phyloP scores from a whole-genome alignment of 1,140 invertebrate genomes.

The Papilio dardanus region DNA sequence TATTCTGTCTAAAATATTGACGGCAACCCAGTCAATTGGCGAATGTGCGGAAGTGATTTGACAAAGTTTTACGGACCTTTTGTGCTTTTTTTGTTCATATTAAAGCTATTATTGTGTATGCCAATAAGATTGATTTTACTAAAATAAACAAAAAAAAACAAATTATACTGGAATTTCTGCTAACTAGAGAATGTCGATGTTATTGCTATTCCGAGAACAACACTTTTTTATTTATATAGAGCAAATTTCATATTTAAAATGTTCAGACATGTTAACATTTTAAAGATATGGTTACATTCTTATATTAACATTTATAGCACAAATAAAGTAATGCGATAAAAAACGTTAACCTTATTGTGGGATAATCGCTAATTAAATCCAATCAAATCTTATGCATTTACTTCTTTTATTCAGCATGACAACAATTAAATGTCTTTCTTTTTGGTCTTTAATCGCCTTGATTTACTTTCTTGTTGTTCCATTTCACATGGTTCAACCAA shows the following conservation, averaged over 20 bases:
- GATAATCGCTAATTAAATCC: too few relatives aligned
- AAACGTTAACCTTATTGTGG: too few relatives aligned
- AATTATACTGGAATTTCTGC: not conserved
- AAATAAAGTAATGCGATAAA: not conserved
- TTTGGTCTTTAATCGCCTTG: too few relatives aligned
- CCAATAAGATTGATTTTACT: conserved; percentile 23
- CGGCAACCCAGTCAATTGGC: not conserved
- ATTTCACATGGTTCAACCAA: not conserved
- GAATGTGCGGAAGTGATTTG: conserved; percentile 16
- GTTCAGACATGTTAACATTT: conserved; percentile 1
- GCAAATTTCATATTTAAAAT: not conserved
- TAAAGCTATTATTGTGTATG: conserved; percentile 12
- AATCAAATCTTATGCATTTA: too few relatives aligned
- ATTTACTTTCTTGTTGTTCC: not conserved
- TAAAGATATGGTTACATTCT: not conserved
- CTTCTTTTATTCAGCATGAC: too few relatives aligned
- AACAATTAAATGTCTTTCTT: too few relatives aligned
- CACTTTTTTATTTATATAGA: not conserved
- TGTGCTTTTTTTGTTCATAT: not conserved
- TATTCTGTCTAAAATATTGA: not conserved
- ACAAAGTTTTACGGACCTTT: not conserved
- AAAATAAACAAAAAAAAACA: conserved; percentile 11
- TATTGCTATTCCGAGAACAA: not conserved
- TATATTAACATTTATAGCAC: not conserved
- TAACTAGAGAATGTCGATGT: not conserved